Evolutionary conservation across 2,797 vertebrate species (phyloP).

Genomic region (Apogon talboti): DNA sequence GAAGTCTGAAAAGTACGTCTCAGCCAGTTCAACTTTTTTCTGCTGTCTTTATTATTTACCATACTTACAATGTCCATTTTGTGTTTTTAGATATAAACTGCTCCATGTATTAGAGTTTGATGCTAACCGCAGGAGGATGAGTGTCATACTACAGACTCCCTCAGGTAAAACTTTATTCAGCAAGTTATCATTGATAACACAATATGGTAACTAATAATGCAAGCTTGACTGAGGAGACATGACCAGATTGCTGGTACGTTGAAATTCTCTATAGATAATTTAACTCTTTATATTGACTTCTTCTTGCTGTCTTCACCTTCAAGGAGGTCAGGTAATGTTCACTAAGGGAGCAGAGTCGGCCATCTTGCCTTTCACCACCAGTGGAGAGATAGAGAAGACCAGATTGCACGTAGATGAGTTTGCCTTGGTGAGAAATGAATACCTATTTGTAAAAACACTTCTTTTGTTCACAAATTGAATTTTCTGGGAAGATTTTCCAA

Average conservation of each 20-base stretch:
- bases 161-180: constrained; percentile 83
- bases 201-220: not conserved
- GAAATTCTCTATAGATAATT: not conserved
- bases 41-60: too few species aligned
- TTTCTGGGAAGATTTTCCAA: not conserved
- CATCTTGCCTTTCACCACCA: constrained; percentile 89
- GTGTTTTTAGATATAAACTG: constrained; percentile 88
- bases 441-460: not conserved
- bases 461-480: not conserved
- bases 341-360: constrained; percentile 98
- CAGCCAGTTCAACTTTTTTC: not conserved
- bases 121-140: constrained; percentile 95
- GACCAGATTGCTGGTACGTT: not conserved
- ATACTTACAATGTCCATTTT: constrained; percentile 6
- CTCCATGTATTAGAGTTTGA: constrained; percentile 97
- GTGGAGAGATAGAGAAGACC: constrained; percentile 95
- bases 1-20: constrained; percentile 90
- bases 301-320: constrained; percentile 25
- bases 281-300: not conserved
- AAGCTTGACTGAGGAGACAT: not conserved
- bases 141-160: constrained; percentile 92
- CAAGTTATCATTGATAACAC: not conserved
- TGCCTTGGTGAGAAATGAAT: constrained; percentile 88
- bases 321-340: constrained; percentile 93
- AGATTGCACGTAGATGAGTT: constrained; percentile 96